Base-by-base conservation (phyloP, 2,797 vertebrate genomes). In the Xiphophorus birchmanni region DNA sequence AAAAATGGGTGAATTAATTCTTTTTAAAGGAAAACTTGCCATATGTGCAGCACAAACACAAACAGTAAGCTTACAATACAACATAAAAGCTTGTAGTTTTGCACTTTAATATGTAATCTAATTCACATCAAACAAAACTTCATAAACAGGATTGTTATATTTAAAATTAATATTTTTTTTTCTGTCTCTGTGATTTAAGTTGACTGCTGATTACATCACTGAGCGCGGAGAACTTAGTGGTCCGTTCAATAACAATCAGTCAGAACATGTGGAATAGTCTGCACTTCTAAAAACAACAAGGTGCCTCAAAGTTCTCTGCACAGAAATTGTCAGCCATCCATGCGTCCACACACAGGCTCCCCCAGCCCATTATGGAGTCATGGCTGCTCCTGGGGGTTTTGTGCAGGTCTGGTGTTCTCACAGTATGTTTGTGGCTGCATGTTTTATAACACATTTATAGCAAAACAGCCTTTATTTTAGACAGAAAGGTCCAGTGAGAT, bases 371-470 rank as follows among this genome's bases (percentile, higher is more conserved):
- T 56, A 5, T 26, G 13, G 60, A 77, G 79, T 83, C 77, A 32
- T 80, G n/a, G n/a, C 0, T 56, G 17, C 80, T 48, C 11, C 21
- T 79, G 54, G 12, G 56, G 23, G 40, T 37, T 69, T 17, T 26
- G 74, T 69, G 15, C 2, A 11, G 23, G 17, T 12, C 13, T 15
- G 45, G n/a, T 76, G 18, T 73, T 74, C 81, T 86, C 79, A 21
- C 76, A 54, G 63, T 44, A 73, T 73, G 2, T 77, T 74, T 60
- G 73, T 48, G 56, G 84, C 77, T 84, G 26, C 73, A 37, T 67
- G 32, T 74, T 69, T 47, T 82, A 35, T 60, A 75, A 54, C 65
- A 23, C 42, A 45, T 73, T 82, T 80, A 13, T 44, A 44, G 42
- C 10, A n/a, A 71, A 44, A n/a, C 40, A n/a, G 23, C 10, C 3